These are phyloP conservation scores for Ligdia adustata DNA, from an alignment of 2,888 invertebrate genomes.

Conservation along the genomic window DNA sequence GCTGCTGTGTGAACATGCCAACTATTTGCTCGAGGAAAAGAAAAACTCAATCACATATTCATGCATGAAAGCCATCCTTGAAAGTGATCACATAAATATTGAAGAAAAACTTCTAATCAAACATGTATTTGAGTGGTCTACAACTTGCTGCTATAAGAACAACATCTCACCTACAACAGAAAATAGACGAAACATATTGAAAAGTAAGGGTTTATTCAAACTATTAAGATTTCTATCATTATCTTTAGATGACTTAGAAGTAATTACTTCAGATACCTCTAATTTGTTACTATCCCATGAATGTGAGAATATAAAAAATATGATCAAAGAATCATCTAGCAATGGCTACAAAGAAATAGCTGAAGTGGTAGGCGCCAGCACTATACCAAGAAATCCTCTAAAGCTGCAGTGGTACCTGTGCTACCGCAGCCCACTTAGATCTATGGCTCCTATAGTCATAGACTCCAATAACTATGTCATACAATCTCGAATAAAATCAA, in stretches of 20 bases:
- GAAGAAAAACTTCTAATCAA: slow-evolving; percentile 80
- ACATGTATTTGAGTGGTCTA: slow-evolving; percentile 82
- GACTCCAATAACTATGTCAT: slow-evolving; percentile 61
- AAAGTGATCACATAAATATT: slow-evolving; percentile 77
- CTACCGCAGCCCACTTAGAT: slow-evolving; percentile 65
- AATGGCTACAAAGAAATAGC: slow-evolving; percentile 38
- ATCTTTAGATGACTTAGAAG: slow-evolving; percentile 63
- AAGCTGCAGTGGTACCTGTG: slow-evolving; percentile 70
- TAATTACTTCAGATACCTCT: slow-evolving; percentile 55
- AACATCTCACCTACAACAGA: slow-evolving; percentile 62
- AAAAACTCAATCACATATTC: slow-evolving; percentile 74
- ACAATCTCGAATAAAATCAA: slow-evolving; percentile 64
- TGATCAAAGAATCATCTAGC: slow-evolving; percentile 36
- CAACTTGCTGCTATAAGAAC: slow-evolving; percentile 74
- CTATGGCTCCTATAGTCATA: slow-evolving; percentile 69
- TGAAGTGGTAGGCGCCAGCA: slow-evolving; percentile 34
- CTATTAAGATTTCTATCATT: slow-evolving; percentile 73
- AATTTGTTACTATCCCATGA: slow-evolving; percentile 66
- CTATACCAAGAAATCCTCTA: slow-evolving; percentile 55
- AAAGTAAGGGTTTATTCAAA: slow-evolving; percentile 68
- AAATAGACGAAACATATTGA: slow-evolving; percentile 70
- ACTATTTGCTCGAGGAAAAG: slow-evolving; percentile 77
- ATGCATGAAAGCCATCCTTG: slow-evolving; percentile 78
- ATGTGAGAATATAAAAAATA: slow-evolving; percentile 46
- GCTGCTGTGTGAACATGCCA: slow-evolving; percentile 82